These are phyloP conservation scores for Pseudopipra pipra DNA, from an alignment of 2,113 vertebrate species.

Conservation along the genomic window DNA sequence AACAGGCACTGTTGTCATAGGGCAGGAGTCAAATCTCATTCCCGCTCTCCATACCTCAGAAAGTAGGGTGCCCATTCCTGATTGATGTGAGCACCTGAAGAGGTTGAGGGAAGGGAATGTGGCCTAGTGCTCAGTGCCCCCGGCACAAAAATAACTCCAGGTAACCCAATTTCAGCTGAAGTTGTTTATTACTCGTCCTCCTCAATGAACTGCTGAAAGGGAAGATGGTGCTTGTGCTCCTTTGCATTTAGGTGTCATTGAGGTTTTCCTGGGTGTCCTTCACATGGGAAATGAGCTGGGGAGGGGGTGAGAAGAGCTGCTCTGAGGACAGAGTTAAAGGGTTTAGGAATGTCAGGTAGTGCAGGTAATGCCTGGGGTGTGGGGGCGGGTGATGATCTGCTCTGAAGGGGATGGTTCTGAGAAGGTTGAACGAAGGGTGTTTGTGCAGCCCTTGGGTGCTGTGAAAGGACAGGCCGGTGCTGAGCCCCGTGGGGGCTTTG, in stretches of 20 bases:
- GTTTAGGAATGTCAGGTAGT: neutral
- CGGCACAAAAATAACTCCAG: neutral
- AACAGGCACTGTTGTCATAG: neutral
- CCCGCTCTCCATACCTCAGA: neutral
- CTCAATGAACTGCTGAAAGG: neutral
- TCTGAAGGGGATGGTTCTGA: neutral
- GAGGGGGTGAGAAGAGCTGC: neutral
- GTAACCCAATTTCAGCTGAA: slow-evolving; percentile 4
- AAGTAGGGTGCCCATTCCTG: neutral
- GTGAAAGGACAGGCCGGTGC: neutral
- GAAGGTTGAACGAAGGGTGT: neutral
- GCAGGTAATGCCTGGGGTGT: neutral
- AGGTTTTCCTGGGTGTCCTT: neutral
- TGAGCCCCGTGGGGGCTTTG: neutral
- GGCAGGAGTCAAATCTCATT: neutral
- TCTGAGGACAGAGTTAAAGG: neutral
- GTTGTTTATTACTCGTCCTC: neutral
- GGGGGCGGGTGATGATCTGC: neutral
- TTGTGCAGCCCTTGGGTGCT: neutral
- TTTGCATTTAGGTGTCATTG: neutral
- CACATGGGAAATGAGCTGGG: neutral
- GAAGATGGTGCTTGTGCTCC: neutral
- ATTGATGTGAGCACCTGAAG: neutral
- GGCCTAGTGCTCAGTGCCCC: neutral
- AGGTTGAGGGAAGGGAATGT: neutral